Evolutionary conservation across 2,888 invertebrate species (phyloP), one percentile per base, ranked within the genome.

Genomic region (Pteria penguin): DNA sequence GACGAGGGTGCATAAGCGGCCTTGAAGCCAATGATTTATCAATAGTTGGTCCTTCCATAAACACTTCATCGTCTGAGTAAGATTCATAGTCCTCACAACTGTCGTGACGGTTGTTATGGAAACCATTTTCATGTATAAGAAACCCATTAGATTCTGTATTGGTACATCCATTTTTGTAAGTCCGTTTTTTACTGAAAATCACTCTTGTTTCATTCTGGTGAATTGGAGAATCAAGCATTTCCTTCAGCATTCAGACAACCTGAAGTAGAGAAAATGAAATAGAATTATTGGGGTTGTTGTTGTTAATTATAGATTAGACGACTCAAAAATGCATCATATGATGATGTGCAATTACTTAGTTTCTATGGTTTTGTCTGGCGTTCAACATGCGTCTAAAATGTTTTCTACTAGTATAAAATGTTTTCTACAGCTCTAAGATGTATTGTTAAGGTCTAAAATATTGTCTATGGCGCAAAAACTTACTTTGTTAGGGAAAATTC

Each of bases 1-100:
- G 80, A 29, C 88, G 72, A 0, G 89, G 87, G 61, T 87, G 86
- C 88, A 89, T 88, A 22, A 88, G 79, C 1, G 88, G 89, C 77
- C 87, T 88, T 32, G 88, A 85, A 4, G 85, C 82, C 4, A 85
- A 82, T 0, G 75, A 78, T 54, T 77, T 77, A 61, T 88, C 88
- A 45, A 86, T 74, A 8, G 69, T 72, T 0, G 84, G 83, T 52
- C 86, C 87, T 68, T 88, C 84, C 58, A 87, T 84, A 69, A 88
- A 89, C 0, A 88, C 88, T 36, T 88, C 89, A 61, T 88, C 89
- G 57, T 87, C 88, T 0, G 88, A 86, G 55, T 72, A 67, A 26
- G 67, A 67, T 27, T 76, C 72, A 8, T 60, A 33, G 18, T 76
- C 71, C 54, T 58, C 52, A 36, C 36, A 18, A 26, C 55, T 33